These are phyloP conservation scores for Palythoa caribaeorum DNA, from an alignment of 92 coral and sea anemone species.

Conservation along the genomic window DNA sequence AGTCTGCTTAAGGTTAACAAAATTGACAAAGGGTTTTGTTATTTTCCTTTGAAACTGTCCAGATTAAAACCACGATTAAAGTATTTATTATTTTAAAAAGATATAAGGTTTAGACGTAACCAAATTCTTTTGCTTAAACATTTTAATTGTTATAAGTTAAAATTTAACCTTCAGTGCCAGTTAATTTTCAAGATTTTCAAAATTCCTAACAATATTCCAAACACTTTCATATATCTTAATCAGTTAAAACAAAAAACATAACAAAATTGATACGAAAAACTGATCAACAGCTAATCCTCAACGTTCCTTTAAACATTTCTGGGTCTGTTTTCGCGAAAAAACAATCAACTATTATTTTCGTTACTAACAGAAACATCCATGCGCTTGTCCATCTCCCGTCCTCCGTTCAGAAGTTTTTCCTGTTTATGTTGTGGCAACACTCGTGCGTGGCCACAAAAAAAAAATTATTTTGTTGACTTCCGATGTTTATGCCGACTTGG, in stretches of 20 bases:
- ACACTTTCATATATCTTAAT: background rate
- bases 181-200: background rate
- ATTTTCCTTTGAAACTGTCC: background rate
- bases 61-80: background rate
- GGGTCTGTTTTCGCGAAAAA: no score
- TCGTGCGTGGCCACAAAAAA: background rate
- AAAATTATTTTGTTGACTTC: slow-evolving; percentile 1
- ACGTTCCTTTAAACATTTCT: no score
- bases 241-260: background rate
- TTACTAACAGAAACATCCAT: background rate
- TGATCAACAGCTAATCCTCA: no score
- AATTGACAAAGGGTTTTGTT: background rate
- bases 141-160: background rate
- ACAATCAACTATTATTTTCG: background rate
- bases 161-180: background rate
- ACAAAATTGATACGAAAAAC: no score
- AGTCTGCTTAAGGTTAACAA: background rate
- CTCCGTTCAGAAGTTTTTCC: background rate
- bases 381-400: background rate
- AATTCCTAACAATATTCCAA: background rate
- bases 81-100: background rate
- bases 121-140: background rate
- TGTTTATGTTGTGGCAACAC: background rate
- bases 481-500: background rate
- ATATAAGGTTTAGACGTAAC: background rate